Evolutionary conservation across 35 echinoderm and acorn worm genomes (phyloP).

Genomic region (Lytechinus pictus): DNA sequence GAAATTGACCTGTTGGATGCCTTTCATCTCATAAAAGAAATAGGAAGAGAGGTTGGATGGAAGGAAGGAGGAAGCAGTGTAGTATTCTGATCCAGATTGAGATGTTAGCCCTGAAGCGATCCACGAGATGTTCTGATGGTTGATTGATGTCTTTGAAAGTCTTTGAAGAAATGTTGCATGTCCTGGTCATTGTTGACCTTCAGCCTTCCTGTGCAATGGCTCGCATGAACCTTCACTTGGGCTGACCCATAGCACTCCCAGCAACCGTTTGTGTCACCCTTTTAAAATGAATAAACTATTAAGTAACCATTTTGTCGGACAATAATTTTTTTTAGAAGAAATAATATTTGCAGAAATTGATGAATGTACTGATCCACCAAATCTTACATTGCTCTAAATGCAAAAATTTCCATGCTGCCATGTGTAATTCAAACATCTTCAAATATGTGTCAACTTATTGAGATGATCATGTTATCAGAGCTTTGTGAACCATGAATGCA

Average conservation of each 20-base stretch:
- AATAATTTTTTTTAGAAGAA: too few relatives aligned
- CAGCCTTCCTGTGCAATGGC: conserved; percentile 8
- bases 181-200: background rate
- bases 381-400: too few relatives aligned
- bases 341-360: too few relatives aligned
- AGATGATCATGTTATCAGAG: too few relatives aligned
- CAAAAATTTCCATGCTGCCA: too few relatives aligned
- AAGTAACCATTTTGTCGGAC: too few relatives aligned
- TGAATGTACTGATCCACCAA: too few relatives aligned
- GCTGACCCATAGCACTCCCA: background rate
- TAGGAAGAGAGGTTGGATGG: background rate
- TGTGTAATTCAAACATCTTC: too few relatives aligned
- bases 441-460: too few relatives aligned
- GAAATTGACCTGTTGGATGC: background rate
- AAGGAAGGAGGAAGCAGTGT: background rate
- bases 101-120: background rate
- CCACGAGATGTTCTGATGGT: background rate
- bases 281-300: too few relatives aligned
- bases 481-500: too few relatives aligned
- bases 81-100: background rate
- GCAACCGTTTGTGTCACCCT: background rate
- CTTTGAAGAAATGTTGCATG: background rate
- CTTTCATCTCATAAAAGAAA: background rate
- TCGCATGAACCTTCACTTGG: background rate
- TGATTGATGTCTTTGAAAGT: background rate